Evolutionary conservation across 2,888 invertebrate genomes (phyloP), one percentile per base, ranked within the genome.

Genomic region (Polietes domitor): DNA sequence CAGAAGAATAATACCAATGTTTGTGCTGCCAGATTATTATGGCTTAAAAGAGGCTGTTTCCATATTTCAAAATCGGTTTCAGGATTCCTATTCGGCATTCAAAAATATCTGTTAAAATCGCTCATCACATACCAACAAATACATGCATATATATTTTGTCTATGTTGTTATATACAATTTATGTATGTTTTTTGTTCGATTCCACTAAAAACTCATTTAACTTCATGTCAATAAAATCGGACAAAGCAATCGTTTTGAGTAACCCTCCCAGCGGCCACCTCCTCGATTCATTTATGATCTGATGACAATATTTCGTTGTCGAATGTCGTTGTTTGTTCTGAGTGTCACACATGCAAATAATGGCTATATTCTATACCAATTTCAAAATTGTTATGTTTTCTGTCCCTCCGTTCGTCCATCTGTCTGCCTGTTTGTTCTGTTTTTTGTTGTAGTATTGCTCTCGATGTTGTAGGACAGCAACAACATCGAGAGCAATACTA

Each of bases 341-440:
- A 80, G 82, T 89, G 91, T 90, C 90, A 88, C 90, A 90, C 89
- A 90, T 90, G 90, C 90, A 90, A 90, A 90, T 90, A 90, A 90
- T 89, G 90, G 89, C 88, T 88, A 87, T 89, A 89, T 90, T 89
- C 68, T 43, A 68, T 68, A 43, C 43, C 68, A 68, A 68, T 68
- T 68, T 68, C 68, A 68, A 68, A 68, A 41, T 68, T 68, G 53
- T 37, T 72, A 70, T 55, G 73, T 77, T 37, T 72, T 77, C 76
- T 68, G 58, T 32, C 80, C 19, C 21, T 73, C 43, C 15, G 65
- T 24, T 26, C 37, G 43, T 72, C 37, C 26, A 37, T 32, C 53
- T 15, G 15, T 43, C 37, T 17, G 53, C 26, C 53, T 24, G 19
- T 41, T 32, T 71, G 63, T 15, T 41, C 63, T n/a, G n/a, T n/a